Percentiles rank a stretch among this genome's conserved stretches.
These are phyloP conservation scores for Oncorhynchus gorbuscha DNA, from an alignment of 2,113 vertebrate species.

Conservation along the genomic window DNA sequence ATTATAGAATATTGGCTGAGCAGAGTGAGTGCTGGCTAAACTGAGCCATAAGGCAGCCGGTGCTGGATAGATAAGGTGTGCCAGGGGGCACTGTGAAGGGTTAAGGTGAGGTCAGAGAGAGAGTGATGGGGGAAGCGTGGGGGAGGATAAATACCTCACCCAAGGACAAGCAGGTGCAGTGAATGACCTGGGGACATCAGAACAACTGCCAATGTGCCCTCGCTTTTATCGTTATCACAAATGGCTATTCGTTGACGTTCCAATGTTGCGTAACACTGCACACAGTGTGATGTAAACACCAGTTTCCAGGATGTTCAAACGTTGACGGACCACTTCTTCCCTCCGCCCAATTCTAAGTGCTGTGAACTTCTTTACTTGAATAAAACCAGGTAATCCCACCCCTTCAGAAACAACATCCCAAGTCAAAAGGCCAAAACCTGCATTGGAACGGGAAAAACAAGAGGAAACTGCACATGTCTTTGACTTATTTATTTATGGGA, in stretches of 20 bases:
- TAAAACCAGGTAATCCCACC: conserved; percentile 78
- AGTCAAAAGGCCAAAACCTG: conserved; percentile 81
- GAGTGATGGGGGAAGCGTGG: conserved; percentile 36
- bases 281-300: conserved; percentile 55
- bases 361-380: conserved; percentile 90
- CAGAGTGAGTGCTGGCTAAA: conserved; percentile 13
- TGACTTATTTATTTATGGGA: conserved; percentile 70
- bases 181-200: conserved; percentile 45
- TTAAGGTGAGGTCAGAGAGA: conserved; percentile 26
- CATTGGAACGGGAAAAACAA: conserved; percentile 87
- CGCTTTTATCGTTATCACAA: conserved; percentile 44
- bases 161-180: conserved; percentile 72
- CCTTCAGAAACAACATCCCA: conserved; percentile 81
- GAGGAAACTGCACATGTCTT: conserved; percentile 77
- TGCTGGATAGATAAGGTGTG: conserved; percentile 43
- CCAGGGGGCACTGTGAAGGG: conserved; percentile 22
- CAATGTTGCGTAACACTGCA: conserved; percentile 13
- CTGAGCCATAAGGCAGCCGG: conserved; percentile 45
- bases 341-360: conserved; percentile 76
- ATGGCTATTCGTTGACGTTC: conserved; percentile 51
- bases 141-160: conserved; percentile 33
- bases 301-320: conserved; percentile 83
- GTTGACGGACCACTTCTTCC: conserved; percentile 91
- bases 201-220: conserved; percentile 32
- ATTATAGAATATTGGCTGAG: conserved; percentile 53